These are phyloP conservation scores for Scalopus aquaticus DNA, from an alignment of 2,113 vertebrate genomes.

Conservation along the genomic window DNA sequence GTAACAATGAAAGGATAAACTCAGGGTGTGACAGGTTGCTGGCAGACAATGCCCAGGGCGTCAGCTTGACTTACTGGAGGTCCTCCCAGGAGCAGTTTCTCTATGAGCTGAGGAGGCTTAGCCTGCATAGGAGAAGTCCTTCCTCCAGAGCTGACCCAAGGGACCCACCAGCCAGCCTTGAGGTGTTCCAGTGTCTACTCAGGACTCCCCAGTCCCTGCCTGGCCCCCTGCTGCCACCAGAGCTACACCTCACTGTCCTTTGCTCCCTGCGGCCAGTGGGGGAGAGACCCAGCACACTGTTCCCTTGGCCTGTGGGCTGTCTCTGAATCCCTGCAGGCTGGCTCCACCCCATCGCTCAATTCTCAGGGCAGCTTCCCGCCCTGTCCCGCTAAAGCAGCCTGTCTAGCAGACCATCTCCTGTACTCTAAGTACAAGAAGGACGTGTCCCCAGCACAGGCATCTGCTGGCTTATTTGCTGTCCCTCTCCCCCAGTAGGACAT, in stretches of 20 bases:
- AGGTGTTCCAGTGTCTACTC: background rate
- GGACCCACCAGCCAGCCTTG: background rate
- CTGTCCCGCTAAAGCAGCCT: background rate
- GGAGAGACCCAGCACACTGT: background rate
- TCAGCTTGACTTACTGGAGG: background rate
- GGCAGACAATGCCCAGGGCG: background rate
- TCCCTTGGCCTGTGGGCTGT: background rate
- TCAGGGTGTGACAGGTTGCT: background rate
- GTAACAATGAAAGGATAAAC: background rate
- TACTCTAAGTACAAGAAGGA: rapidly evolving
- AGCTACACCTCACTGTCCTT: too few species aligned
- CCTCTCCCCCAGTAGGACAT: rapidly evolving
- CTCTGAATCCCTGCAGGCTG: rapidly evolving
- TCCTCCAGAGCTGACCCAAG: background rate
- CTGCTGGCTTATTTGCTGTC: background rate
- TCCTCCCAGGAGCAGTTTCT: background rate
- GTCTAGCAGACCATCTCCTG: background rate
- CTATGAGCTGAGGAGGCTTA: background rate
- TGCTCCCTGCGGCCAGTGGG: too few species aligned
- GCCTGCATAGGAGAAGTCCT: background rate
- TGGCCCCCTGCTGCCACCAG: too few species aligned
- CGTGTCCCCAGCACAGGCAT: too few species aligned
- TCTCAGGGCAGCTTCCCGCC: background rate
- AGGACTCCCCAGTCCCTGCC: background rate
- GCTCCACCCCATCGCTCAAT: background rate